Evolutionary conservation across 2,888 invertebrate species (phyloP), one percentile per base, ranked within the genome.

Genomic region (Leuctra nigra): DNA sequence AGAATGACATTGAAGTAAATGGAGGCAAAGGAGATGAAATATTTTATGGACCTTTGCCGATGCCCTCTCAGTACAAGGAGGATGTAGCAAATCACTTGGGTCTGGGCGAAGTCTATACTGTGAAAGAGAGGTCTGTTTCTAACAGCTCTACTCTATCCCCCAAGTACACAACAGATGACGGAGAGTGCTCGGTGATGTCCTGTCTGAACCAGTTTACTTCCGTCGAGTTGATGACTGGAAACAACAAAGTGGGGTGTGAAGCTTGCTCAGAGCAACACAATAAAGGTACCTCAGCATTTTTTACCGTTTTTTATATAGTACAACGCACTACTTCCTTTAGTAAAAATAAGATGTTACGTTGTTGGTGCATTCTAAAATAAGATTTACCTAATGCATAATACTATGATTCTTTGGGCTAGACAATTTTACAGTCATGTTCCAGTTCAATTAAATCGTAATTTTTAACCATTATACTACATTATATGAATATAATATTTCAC

Each of bases 201-300:
- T 96, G 95, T 69, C 80, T 98, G 54, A 87, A 89, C 67, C 91
- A 93, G 70, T 97, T 97, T 73, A 96, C 94, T 1, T 86, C 88
- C 0, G 79, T 90, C 14, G 97, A 98, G 70, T 75, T 93, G 18
- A 83, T 98, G 73, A 90, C 87, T 0, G 96, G 91, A 0, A 87
- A 85, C 69, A 97, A 98, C 72, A 91, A 90, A 73, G 95, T 97
- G 48, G 86, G 88, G 55, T 98, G 98, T 71, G 91, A 92, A 67
- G 81, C 84, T 46, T 98, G 98, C 73, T 91, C 91, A 0, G 82
- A 83, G 62, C 73, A 82, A n/a, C 55, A 52, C 22, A 58, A 58
- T 22, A 71, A 71, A 60, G 69, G 73, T 72, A 64, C 62, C 18
- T 29, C 7, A n/a, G n/a, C n/a, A n/a, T n/a, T n/a, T n/a, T n/a